Conservation (phyloP, 2,113 vertebrate species). For the Cyprinodon variegatus region DNA sequence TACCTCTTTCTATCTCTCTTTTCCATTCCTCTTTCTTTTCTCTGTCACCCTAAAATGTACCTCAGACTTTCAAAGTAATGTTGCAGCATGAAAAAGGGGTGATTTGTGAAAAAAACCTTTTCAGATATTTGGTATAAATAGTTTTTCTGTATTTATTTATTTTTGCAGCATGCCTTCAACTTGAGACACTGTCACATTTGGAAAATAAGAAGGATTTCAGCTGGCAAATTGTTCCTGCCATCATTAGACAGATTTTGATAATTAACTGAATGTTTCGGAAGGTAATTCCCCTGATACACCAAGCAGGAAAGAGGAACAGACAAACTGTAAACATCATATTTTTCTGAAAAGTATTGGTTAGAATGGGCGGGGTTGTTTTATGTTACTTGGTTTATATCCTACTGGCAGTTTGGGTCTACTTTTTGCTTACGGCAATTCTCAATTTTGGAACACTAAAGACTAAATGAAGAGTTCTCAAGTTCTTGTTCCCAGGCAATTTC, state of each 20-base stretch:
- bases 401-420: not conserved
- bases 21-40: conserved; percentile 64
- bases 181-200: conserved; percentile 12
- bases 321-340: conserved; percentile 69
- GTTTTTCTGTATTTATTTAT: not conserved
- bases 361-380: not conserved
- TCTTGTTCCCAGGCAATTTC: no score
- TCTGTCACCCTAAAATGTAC: conserved; percentile 57
- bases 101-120: conserved; percentile 24
- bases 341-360: conserved; percentile 60
- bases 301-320: conserved; percentile 58
- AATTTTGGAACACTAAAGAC: no score
- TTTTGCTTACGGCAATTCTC: not conserved
- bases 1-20: conserved; percentile 64
- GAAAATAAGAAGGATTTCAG: conserved; percentile 32
- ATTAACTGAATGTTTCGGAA: conserved; percentile 60
- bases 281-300: conserved; percentile 65
- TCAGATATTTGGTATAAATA: conserved; percentile 10
- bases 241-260: conserved; percentile 59
- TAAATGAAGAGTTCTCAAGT: no score
- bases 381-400: not conserved
- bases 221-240: conserved; percentile 28
- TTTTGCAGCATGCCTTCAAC: conserved; percentile 3
- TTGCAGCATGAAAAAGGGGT: conserved; percentile 15
- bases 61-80: conserved; percentile 41